A percentile compares a stretch with the other conserved stretches of the same genome.
phyloP scores from a whole-genome alignment of 2,113 vertebrate species.

The Propithecus coquereli region DNA sequence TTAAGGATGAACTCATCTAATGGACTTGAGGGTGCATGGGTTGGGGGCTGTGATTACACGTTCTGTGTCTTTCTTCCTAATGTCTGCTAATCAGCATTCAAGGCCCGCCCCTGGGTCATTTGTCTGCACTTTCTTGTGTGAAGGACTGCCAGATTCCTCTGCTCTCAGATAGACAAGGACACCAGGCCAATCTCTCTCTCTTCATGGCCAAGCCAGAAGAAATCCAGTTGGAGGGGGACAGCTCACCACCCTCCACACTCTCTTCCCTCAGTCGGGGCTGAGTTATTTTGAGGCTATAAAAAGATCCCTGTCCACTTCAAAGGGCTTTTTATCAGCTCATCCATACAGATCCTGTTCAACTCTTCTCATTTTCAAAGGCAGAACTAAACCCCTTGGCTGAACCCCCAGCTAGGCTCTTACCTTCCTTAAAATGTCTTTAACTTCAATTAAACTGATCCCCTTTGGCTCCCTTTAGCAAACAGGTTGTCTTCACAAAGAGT shows the following conservation, averaged over 20 bases:
- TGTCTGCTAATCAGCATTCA: neutral
- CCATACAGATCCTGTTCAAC: slow-evolving; percentile 70
- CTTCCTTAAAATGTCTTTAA: slow-evolving; percentile 75
- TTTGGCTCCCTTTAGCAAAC: slow-evolving; percentile 74
- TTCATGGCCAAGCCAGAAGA: slow-evolving; percentile 59
- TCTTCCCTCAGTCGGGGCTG: slow-evolving; percentile 27
- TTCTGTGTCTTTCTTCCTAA: neutral
- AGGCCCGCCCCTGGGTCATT: neutral
- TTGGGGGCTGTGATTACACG: neutral
- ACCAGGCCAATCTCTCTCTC: slow-evolving; percentile 34
- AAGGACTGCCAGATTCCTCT: slow-evolving; percentile 44
- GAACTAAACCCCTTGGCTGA: slow-evolving; percentile 75
- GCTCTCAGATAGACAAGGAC: slow-evolving; percentile 54
- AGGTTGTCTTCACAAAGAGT: slow-evolving; percentile 61
- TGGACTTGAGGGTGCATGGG: neutral
- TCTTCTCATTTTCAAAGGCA: slow-evolving; percentile 79
- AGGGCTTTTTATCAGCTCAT: slow-evolving; percentile 77
- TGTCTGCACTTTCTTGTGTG: slow-evolving; percentile 19
- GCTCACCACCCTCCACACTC: slow-evolving; percentile 34
- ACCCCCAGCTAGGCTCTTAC: slow-evolving; percentile 63
- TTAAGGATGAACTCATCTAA: neutral
- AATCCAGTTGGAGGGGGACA: slow-evolving; percentile 50
- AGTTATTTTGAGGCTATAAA: slow-evolving; percentile 76
- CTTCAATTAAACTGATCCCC: slow-evolving; percentile 78
- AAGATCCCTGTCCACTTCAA: slow-evolving; percentile 76